A percentile compares a stretch with the other conserved stretches of the same genome.
phyloP scores from a whole-genome alignment of 1,140 invertebrate genomes.

The Aphaenogaster rudis region DNA sequence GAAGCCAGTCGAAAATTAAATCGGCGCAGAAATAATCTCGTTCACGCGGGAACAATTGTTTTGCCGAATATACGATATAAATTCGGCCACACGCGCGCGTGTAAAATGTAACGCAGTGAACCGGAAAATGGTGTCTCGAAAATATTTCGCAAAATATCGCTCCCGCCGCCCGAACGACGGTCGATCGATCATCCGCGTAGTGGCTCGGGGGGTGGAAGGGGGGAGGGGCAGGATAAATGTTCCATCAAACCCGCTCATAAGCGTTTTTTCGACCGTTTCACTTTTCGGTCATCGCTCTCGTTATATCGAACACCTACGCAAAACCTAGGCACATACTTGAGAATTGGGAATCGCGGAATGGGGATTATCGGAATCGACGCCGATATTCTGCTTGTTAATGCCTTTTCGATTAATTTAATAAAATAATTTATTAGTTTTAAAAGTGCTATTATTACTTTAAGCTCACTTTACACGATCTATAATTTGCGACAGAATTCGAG shows the following conservation, averaged over 20 bases:
- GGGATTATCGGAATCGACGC: neutral
- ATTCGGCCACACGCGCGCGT: slow-evolving; percentile 39
- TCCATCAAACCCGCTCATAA: slow-evolving; percentile 54
- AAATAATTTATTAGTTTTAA: neutral
- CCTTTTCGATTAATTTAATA: neutral
- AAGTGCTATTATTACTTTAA: neutral
- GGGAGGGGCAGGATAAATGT: slow-evolving; percentile 36
- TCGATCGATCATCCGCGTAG: slow-evolving; percentile 41
- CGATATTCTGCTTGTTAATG: neutral
- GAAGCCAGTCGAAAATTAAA: slow-evolving; percentile 53
- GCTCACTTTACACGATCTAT: too few relatives aligned
- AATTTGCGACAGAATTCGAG: too few relatives aligned
- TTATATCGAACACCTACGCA: neutral
- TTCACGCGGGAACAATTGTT: slow-evolving; percentile 52
- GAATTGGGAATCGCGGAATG: neutral
- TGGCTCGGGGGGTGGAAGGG: neutral
- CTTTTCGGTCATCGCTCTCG: slow-evolving; percentile 9
- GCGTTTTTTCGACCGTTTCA: slow-evolving; percentile 38
- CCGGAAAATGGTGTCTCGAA: slow-evolving; percentile 58
- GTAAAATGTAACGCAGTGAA: slow-evolving; percentile 62
- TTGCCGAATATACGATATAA: slow-evolving; percentile 35
- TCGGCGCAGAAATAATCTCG: slow-evolving; percentile 56
- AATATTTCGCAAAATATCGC: slow-evolving; percentile 64
- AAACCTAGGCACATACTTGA: slow-evolving; percentile 7
- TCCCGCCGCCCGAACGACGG: slow-evolving; percentile 19